These are phyloP conservation scores for Thereva unica DNA, from an alignment of 2,888 invertebrate genomes.

Conservation along the genomic window DNA sequence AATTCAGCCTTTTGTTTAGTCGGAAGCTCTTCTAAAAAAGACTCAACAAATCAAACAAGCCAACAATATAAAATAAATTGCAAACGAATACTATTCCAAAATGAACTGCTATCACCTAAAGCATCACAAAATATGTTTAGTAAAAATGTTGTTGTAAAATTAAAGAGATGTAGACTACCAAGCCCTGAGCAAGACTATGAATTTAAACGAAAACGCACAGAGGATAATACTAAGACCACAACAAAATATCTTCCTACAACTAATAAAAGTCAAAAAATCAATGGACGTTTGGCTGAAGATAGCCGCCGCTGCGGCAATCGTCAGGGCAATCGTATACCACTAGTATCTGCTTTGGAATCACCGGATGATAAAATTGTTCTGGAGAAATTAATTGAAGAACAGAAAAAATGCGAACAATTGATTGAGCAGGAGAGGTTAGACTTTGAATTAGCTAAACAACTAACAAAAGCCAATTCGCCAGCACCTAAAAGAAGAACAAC, in stretches of 20 bases:
- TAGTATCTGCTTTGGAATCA: neutral
- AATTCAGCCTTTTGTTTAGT: too few species aligned
- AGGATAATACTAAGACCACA: neutral
- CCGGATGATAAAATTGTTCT: neutral
- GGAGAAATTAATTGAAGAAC: conserved; percentile 29
- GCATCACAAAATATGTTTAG: neutral
- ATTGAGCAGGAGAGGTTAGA: conserved; percentile 37
- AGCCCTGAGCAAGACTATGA: neutral
- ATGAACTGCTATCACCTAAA: neutral
- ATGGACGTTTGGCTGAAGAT: conserved; percentile 8
- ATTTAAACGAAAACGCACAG: neutral
- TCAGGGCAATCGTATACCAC: neutral
- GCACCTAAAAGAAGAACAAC: neutral
- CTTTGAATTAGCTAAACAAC: conserved; percentile 40
- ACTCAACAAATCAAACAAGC: too few species aligned
- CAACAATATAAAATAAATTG: too few species aligned
- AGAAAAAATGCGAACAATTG: conserved; percentile 34
- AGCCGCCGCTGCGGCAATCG: neutral
- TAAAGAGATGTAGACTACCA: conserved; percentile 15
- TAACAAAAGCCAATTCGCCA: neutral
- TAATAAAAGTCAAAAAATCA: neutral
- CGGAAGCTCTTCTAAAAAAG: too few species aligned
- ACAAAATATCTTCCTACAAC: conserved; percentile 4
- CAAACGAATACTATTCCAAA: neutral
- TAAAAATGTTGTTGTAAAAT: conserved; percentile 13